A percentile compares a stretch with the other conserved stretches of the same genome.
Evolutionary conservation across 2,113 vertebrate genomes (phyloP).

Genomic region (Crotalus horridus): DNA sequence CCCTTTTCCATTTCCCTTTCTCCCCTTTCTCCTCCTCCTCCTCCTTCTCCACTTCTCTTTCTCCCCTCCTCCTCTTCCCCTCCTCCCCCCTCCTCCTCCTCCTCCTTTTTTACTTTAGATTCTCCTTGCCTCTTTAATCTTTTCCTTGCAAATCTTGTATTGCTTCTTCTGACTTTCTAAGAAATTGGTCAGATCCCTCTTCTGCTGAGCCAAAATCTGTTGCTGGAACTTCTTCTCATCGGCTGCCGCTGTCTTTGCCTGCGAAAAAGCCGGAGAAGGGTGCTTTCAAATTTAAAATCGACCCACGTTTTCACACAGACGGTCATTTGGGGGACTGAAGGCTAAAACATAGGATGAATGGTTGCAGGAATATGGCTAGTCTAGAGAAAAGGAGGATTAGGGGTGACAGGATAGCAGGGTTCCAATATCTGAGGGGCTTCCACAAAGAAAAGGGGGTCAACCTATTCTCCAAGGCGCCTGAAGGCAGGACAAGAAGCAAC

Average conservation of each 20-base stretch:
- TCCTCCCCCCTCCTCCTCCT: neutral
- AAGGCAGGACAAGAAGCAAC: too few species aligned
- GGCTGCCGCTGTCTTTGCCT: conserved; percentile 89
- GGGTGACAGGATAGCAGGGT: too few species aligned
- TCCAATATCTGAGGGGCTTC: too few species aligned
- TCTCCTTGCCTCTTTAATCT: conserved; percentile 94
- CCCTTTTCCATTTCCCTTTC: too few species aligned
- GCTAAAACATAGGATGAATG: too few species aligned
- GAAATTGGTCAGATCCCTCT: conserved; percentile 98
- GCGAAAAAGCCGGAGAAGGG: conserved; percentile 21
- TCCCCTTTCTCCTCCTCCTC: too few species aligned
- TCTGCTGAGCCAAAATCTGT: conserved; percentile 97
- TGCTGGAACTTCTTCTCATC: conserved; percentile 99
- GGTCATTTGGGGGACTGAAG: neutral
- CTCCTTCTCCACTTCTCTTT: neutral
- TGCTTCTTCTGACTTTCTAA: conserved; percentile 99
- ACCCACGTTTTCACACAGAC: neutral
- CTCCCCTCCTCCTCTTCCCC: too few species aligned
- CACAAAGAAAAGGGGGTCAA: too few species aligned
- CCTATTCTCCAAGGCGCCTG: too few species aligned
- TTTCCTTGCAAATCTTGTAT: conserved; percentile 99
- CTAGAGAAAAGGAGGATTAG: too few species aligned
- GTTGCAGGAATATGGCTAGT: too few species aligned
- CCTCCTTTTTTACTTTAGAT: neutral
- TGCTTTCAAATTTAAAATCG: neutral